Evolutionary conservation across 1,140 invertebrate species (phyloP).

Genomic region (Penaeus chinensis): DNA sequence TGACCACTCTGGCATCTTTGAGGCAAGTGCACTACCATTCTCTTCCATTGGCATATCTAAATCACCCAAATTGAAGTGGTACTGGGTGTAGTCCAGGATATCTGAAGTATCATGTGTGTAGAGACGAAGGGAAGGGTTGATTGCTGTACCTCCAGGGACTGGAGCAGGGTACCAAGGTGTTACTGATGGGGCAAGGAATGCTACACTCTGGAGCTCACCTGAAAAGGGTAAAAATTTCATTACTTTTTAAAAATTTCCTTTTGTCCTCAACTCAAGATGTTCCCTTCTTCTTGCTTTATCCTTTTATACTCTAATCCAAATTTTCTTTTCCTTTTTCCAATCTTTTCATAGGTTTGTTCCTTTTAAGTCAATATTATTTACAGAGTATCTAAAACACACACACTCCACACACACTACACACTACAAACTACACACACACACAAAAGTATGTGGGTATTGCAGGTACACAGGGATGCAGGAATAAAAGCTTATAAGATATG

Average conservation of each 20-base stretch:
- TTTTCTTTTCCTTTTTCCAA: too few relatives aligned
- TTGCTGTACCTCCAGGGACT: constrained; percentile 72
- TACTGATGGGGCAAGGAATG: constrained; percentile 86
- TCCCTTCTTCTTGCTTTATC: too few relatives aligned
- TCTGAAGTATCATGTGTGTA: constrained; percentile 69
- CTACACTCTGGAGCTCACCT: constrained; percentile 67
- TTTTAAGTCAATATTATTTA: too few relatives aligned
- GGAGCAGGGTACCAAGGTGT: constrained; percentile 79
- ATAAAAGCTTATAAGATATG: too few relatives aligned
- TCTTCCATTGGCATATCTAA: constrained; percentile 73
- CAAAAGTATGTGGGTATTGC: too few relatives aligned
- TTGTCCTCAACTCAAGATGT: too few relatives aligned
- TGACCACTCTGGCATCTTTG: constrained; percentile 42
- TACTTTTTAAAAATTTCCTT: not conserved
- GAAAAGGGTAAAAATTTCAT: constrained; percentile 8
- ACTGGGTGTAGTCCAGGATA: constrained; percentile 88
- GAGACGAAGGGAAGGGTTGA: constrained; percentile 89
- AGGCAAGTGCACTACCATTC: not conserved
- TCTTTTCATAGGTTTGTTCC: too few relatives aligned
- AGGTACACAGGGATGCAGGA: too few relatives aligned
- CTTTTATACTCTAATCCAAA: too few relatives aligned
- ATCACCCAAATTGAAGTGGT: constrained; percentile 83
- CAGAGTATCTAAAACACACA: too few relatives aligned
- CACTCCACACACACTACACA: too few relatives aligned
- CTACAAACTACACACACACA: too few relatives aligned